phyloP scores from a whole-genome alignment of 1,140 invertebrate species.

The Eulimnadia texana region DNA sequence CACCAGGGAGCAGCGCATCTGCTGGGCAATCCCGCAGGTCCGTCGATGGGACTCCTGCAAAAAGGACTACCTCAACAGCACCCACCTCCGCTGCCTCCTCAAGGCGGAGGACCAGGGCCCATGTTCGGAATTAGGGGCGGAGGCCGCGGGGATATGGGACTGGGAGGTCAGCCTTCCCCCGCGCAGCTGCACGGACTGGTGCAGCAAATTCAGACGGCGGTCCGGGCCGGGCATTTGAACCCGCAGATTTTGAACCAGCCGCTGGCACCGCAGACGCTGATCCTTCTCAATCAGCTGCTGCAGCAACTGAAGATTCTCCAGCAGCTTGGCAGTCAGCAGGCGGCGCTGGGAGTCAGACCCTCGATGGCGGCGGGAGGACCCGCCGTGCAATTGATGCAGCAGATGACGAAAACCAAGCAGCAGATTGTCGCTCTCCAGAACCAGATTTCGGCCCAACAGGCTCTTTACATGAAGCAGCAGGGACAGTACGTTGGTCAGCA shows the following conservation, averaged over 20 bases:
- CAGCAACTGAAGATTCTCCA: slow-evolving; percentile 63
- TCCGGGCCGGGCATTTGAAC: slow-evolving; percentile 76
- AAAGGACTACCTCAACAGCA: not conserved
- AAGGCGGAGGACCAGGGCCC: no score
- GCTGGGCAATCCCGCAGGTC: slow-evolving; percentile 1
- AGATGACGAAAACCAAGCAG: slow-evolving; percentile 79
- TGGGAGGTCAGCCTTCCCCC: slow-evolving; percentile 21
- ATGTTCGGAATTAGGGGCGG: not conserved
- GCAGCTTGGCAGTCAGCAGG: slow-evolving; percentile 46
- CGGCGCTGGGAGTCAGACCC: not conserved
- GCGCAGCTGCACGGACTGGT: slow-evolving; percentile 34
- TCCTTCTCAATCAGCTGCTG: slow-evolving; percentile 57
- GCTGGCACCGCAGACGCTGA: slow-evolving; percentile 77
- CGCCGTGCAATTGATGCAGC: slow-evolving; percentile 46
- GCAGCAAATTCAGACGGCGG: slow-evolving; percentile 87
- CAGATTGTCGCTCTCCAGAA: slow-evolving; percentile 73
- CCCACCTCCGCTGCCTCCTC: not conserved
- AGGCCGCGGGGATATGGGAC: not conserved
- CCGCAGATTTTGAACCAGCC: slow-evolving; percentile 87
- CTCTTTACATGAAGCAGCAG: slow-evolving; percentile 65
- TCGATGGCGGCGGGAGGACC: not conserved
- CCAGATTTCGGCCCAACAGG: slow-evolving; percentile 84
- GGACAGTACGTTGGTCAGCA: slow-evolving; percentile 12
- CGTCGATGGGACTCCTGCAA: not conserved
- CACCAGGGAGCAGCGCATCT: not conserved